These are phyloP conservation scores for Cryptomyrus ogoouensis DNA, from an alignment of 2,113 vertebrate genomes.

Conservation along the genomic window DNA sequence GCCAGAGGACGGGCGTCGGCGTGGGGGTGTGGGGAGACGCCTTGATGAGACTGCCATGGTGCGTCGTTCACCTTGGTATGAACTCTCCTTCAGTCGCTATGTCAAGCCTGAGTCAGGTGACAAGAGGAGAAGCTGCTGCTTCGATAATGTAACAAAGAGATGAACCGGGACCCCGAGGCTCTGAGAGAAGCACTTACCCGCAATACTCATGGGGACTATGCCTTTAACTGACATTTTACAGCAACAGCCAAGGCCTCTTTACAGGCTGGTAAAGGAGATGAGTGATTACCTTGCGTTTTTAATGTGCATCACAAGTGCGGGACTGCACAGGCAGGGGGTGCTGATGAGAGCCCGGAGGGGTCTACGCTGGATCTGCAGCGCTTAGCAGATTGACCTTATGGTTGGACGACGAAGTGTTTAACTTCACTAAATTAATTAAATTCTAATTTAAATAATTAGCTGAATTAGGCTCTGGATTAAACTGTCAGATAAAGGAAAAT, in stretches of 20 bases:
- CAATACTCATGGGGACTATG: not conserved
- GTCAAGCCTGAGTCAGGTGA: not conserved
- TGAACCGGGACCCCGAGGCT: not conserved
- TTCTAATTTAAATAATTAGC: not conserved
- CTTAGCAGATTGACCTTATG: not conserved
- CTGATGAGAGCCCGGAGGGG: not conserved
- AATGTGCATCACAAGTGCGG: not conserved
- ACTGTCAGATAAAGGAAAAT: not conserved
- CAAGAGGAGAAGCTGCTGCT: not conserved
- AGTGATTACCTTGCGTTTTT: not conserved
- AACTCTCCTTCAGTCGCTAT: not conserved
- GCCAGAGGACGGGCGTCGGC: not conserved
- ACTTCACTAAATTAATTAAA: not conserved
- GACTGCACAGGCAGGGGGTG: not conserved
- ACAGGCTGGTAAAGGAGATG: not conserved
- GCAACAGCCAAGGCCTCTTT: not conserved
- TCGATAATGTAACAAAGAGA: not conserved
- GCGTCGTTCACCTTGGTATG: not conserved
- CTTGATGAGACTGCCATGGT: not conserved
- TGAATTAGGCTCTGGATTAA: not conserved
- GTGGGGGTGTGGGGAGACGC: not conserved
- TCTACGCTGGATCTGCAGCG: not conserved
- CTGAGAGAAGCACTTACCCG: not conserved
- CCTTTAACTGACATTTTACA: not conserved
- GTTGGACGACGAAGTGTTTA: not conserved